Evolutionary conservation across 2,113 vertebrate species (phyloP).

Genomic region (Danio rerio): GRCz12tu NC_133193.1:12944001-12944500

Average conservation of each 20-base stretch:
- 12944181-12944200: background rate
- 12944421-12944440: constrained; percentile 4
- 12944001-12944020: background rate
- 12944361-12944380: background rate
- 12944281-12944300: constrained; percentile 32
- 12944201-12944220: background rate
- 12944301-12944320: background rate
- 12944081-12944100: no score
- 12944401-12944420: background rate
- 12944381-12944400: constrained; percentile 5
- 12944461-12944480: background rate
- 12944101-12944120: background rate
- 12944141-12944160: background rate
- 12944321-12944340: background rate
- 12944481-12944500: background rate
- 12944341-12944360: background rate
- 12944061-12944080: background rate
- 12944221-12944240: constrained; percentile 13
- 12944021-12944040: no score
- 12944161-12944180: background rate
- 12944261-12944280: constrained; percentile 38
- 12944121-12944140: no score
- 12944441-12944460: background rate
- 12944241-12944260: constrained; percentile 8
- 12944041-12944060: background rate